phyloP scores from a whole-genome alignment of 2,888 invertebrate genomes.

The Cacoxenus indagator region DNA sequence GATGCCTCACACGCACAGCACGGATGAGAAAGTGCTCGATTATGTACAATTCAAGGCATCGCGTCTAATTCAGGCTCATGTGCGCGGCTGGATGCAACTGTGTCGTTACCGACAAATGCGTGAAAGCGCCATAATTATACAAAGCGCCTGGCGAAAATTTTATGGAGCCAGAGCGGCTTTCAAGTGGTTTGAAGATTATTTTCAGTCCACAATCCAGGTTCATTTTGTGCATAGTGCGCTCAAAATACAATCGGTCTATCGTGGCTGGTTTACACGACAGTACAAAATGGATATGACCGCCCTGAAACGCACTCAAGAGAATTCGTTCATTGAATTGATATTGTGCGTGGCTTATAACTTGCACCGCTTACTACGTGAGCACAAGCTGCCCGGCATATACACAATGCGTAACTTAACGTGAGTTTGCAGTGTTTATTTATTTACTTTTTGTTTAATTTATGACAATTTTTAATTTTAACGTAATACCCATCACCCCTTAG shows the following conservation, averaged over 20 bases:
- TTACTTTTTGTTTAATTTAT: background rate
- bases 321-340: constrained; percentile 50
- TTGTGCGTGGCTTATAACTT: constrained; percentile 50
- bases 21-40: constrained; percentile 44
- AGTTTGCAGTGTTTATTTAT: constrained; percentile 19
- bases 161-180: constrained; percentile 25
- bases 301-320: constrained; percentile 42
- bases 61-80: constrained; percentile 52
- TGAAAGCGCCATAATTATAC: constrained; percentile 44
- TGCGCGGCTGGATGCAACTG: constrained; percentile 52
- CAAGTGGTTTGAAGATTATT: constrained; percentile 26
- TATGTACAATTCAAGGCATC: constrained; percentile 58
- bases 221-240: constrained; percentile 41
- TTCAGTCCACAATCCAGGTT: constrained; percentile 35
- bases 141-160: constrained; percentile 53
- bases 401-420: constrained; percentile 51
- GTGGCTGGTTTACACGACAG: constrained; percentile 62
- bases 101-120: background rate
- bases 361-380: constrained; percentile 45
- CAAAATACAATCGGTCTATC: constrained; percentile 57
- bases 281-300: constrained; percentile 50
- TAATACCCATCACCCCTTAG: constrained; percentile 4
- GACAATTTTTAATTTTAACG: background rate
- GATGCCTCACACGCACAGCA: constrained; percentile 13
- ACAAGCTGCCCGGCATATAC: constrained; percentile 56